Evolutionary conservation across 1,140 invertebrate genomes (phyloP).

Genomic region (Bombyx mandarina): DNA sequence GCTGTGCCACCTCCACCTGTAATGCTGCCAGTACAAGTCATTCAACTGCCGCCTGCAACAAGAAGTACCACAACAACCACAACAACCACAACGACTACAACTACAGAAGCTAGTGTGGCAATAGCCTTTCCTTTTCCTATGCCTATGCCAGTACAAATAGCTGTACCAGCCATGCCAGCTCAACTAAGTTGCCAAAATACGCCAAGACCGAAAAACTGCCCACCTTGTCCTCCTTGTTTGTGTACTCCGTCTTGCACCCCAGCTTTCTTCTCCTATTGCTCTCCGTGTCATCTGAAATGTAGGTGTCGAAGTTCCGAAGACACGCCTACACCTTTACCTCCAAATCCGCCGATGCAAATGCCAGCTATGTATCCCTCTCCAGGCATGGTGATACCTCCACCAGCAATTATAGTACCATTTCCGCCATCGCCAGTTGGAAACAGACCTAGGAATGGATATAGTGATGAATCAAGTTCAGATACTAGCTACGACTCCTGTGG

Average conservation of each 20-base stretch:
- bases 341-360: slow-evolving; percentile 10
- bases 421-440: slow-evolving; percentile 1
- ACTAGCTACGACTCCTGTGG: background rate
- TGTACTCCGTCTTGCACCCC: slow-evolving; percentile 47
- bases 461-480: slow-evolving; percentile 2
- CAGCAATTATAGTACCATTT: slow-evolving; percentile 10
- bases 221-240: slow-evolving; percentile 44
- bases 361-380: slow-evolving; percentile 12
- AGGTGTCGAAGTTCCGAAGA: slow-evolving; percentile 34
- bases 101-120: slow-evolving; percentile 10
- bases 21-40: slow-evolving; percentile 16
- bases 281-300: slow-evolving; percentile 47
- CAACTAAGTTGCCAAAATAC: slow-evolving; percentile 12
- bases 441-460: background rate
- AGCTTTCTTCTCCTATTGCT: slow-evolving; percentile 50
- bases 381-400: slow-evolving; percentile 7
- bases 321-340: slow-evolving; percentile 21
- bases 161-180: slow-evolving; percentile 20
- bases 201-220: slow-evolving; percentile 23
- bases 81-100: slow-evolving; percentile 24
- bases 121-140: slow-evolving; percentile 21
- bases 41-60: slow-evolving; percentile 5
- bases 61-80: slow-evolving; percentile 12
- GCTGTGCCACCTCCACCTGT: slow-evolving; percentile 20
- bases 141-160: slow-evolving; percentile 26